phyloP scores from a whole-genome alignment of 2,113 vertebrate genomes.

The Sturnira hondurensis region DNA sequence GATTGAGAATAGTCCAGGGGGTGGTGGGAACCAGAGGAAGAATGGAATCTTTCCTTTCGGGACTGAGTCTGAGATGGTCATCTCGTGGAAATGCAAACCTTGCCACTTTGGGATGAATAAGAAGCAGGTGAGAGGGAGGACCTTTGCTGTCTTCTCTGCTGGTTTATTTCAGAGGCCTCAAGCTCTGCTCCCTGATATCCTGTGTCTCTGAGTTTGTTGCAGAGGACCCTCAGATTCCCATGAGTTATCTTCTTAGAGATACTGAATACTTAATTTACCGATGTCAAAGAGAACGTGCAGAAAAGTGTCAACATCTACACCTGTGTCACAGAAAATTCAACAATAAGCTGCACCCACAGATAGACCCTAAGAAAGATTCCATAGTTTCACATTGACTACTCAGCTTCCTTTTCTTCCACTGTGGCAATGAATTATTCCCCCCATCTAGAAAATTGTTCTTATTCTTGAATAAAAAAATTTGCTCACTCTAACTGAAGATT shows the following conservation, averaged over 20 bases:
- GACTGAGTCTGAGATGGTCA: neutral
- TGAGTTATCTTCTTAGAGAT: neutral
- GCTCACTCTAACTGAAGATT: neutral
- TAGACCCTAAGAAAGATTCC: neutral
- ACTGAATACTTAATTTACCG: neutral
- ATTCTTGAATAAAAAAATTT: neutral
- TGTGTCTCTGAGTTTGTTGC: neutral
- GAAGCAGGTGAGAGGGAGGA: neutral
- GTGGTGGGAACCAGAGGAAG: neutral
- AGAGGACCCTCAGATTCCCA: no score
- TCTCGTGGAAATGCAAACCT: neutral
- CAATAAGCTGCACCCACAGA: neutral
- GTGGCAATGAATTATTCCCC: neutral
- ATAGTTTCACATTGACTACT: neutral
- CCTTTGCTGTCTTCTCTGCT: no score
- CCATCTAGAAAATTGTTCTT: neutral
- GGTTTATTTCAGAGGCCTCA: fast-evolving
- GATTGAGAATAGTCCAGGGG: neutral
- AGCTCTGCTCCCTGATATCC: neutral
- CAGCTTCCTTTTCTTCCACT: neutral
- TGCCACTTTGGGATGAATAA: neutral
- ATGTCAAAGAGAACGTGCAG: neutral
- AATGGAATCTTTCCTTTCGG: neutral
- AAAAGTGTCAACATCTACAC: neutral
- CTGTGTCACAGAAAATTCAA: neutral